Conservation (phyloP, 2,888 invertebrate species). For the Trichacis sp. region DNA sequence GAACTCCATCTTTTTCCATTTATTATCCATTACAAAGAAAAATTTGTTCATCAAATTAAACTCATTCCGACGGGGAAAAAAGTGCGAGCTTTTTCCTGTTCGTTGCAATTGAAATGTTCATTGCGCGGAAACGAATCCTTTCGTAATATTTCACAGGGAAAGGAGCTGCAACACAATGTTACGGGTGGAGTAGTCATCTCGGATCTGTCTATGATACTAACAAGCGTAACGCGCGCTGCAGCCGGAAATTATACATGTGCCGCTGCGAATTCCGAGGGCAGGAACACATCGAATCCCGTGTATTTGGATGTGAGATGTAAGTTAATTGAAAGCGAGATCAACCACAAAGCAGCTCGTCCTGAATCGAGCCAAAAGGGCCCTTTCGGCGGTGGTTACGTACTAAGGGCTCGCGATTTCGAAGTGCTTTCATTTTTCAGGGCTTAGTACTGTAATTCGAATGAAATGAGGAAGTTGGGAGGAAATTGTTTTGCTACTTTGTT, state of each 20-base stretch:
- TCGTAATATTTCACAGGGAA: slow-evolving; percentile 73
- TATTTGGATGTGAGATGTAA: slow-evolving; percentile 70
- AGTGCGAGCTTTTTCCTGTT: too few relatives aligned
- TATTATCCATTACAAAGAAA: background rate
- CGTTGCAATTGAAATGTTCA: too few relatives aligned
- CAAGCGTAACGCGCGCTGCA: slow-evolving; percentile 84
- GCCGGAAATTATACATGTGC: slow-evolving; percentile 91
- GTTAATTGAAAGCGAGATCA: slow-evolving; percentile 45
- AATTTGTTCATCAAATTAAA: background rate
- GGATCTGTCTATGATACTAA: slow-evolving; percentile 88
- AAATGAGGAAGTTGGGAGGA: too few relatives aligned
- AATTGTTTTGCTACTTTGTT: too few relatives aligned
- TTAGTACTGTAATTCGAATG: too few relatives aligned
- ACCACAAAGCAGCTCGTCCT: background rate
- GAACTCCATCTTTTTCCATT: background rate
- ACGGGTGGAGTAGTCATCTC: slow-evolving; percentile 86
- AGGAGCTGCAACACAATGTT: slow-evolving; percentile 86
- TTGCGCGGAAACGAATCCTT: background rate
- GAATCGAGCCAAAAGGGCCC: background rate
- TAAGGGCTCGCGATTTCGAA: background rate
- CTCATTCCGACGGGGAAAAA: background rate
- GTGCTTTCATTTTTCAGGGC: background rate
- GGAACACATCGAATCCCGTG: slow-evolving; percentile 72
- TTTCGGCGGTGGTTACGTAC: background rate
- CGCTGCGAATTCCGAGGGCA: slow-evolving; percentile 87